Base-by-base conservation (phyloP, 2,113 vertebrate species). In the Eulemur macaco region DNA sequence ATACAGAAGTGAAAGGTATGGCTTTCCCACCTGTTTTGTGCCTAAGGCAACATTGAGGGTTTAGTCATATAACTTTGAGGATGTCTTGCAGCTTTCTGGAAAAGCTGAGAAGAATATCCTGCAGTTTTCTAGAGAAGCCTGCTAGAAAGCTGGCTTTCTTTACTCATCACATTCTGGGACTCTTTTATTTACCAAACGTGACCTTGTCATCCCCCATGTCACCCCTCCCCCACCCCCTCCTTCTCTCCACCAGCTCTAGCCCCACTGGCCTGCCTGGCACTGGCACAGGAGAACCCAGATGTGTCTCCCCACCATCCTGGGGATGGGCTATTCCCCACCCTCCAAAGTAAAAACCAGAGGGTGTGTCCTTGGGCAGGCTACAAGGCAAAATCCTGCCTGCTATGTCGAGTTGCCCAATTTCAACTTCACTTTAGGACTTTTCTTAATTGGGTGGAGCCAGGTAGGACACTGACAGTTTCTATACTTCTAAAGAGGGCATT, bases 171-270 rank as follows among this genome's bases (percentile, higher is more conserved):
- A 4, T 64, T 78, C 71, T 52, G 6, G 85, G 56, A 6, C 6
- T 86, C 47, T 68, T 54, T 68, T n/a, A 47, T 74, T 76, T 42
- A 39, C 54, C 11, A 52, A 9, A 64, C 31, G 14, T 37, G n/a
- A 7, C 11, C 13, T 4, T 31, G 8, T 5, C 14, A 2, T 21
- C 54, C 9, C 60, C 21, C 8, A 11, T 2, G 7, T 6, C 3
- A 58, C 2, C 25, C 29, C 12, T 17, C 2, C 12, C 42, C 5
- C 0, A n/a, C 6, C 42, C 5, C 1, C 37, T 25, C 39, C 64
- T 74, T 29, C 12, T 31, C 14, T 71, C 31, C 47, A 23, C 37
- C 12, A 34, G 63, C 31, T 73, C 17, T 23, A 11, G 20, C 15
- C 25, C 25, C 52, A 6, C 23, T 17, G 45, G 12, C 27, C 58